Base-by-base conservation (phyloP, 2,888 invertebrate species). In the Thecocarcelia acutangulata region DNA sequence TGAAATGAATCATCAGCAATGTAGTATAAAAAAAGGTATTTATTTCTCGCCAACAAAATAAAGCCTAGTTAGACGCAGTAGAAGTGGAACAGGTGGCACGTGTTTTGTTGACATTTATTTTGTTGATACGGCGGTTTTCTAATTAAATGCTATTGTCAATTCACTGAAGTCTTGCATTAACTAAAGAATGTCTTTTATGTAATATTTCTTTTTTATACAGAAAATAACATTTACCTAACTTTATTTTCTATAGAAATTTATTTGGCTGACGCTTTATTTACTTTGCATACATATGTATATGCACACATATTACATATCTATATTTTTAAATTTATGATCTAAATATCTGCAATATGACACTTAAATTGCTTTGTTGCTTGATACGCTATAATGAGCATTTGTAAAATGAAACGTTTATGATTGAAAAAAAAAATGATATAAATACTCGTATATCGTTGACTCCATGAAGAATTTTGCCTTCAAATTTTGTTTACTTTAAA, bases 271-370 rank as follows among this genome's bases (percentile, higher is more conserved):
- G n/a, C n/a, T 6, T n/a, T 28, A 21, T 46, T 33, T 46, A 19
- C 6, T 46, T 58, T 48, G 0, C 5, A 42, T n/a, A 3, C 1
- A 13, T n/a, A 3, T 42, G 5, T 42, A 0, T 8, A 24, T 44
- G n/a, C 40, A 3, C 1, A 13, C 13, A 48, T 5, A 33, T 52
- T 12, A 54, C 33, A 11, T 13, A 5, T 52, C 21, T 12, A n/a
- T n/a, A n/a, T n/a, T n/a, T n/a, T n/a, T n/a, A n/a, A 68, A 73
- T 80, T 70, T 75, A 66, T 70, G 64, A 75, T 33, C 64, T 13
- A 24, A 75, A 75, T 75, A 70, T 80, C 80, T 64, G 80, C 75
- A 75, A 80, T 75, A 80, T 80, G 80, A 66, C 75, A 70, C 13
- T 15, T 2, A 17, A 33, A 40, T 46, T 54, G 28, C 17, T 52